These are phyloP conservation scores for Sula dactylatra DNA, from an alignment of 2,113 vertebrate species.

Conservation along the genomic window DNA sequence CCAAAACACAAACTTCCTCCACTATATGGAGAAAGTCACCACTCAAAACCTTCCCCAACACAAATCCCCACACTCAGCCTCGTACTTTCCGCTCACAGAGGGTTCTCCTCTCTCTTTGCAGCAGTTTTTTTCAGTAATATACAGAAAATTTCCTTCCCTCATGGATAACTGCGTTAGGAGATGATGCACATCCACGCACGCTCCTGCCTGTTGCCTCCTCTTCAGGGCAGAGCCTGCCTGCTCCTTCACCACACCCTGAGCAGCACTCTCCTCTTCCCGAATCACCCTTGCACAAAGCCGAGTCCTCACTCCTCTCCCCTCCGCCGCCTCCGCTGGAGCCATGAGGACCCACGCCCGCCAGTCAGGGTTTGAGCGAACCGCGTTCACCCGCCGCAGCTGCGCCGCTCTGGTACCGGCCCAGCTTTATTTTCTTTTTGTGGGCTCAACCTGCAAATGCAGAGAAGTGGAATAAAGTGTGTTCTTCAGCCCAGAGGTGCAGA, in stretches of 20 bases:
- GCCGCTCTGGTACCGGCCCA: rapidly evolving
- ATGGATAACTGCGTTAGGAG: rapidly evolving
- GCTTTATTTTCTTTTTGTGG: too few species aligned
- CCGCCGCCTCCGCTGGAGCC: not conserved
- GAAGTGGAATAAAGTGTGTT: not conserved
- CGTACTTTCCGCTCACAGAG: rapidly evolving
- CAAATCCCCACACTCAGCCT: not conserved
- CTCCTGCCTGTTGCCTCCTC: not conserved
- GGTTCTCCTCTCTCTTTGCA: rapidly evolving
- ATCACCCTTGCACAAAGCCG: rapidly evolving
- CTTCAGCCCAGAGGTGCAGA: rapidly evolving
- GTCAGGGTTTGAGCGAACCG: too few species aligned
- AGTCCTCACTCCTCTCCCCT: not conserved
- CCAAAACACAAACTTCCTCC: not conserved
- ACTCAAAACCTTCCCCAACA: not conserved
- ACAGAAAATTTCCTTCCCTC: not conserved
- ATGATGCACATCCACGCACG: rapidly evolving
- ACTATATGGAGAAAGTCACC: rapidly evolving
- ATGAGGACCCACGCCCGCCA: not conserved
- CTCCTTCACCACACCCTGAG: rapidly evolving
- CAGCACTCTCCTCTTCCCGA: not conserved
- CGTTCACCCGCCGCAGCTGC: not conserved
- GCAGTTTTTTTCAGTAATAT: not conserved
- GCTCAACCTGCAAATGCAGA: not conserved
- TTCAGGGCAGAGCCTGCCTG: not conserved